Conservation (phyloP, 2,113 vertebrate species). For the Ciconia maguari region DNA sequence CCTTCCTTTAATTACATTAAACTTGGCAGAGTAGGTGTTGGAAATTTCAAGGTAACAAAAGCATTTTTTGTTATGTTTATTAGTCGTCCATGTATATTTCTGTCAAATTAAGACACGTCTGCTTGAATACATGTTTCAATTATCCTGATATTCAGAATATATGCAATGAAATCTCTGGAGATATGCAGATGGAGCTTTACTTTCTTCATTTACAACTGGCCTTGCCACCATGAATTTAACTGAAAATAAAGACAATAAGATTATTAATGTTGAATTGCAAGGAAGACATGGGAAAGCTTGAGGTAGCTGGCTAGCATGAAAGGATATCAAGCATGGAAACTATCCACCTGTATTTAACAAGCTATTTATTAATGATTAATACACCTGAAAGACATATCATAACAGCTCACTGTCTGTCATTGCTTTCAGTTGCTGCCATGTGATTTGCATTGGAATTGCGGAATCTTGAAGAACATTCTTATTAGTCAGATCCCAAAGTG, state of each 20-base stretch:
- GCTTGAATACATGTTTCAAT: background rate
- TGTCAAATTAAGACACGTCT: background rate
- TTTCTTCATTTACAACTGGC: background rate
- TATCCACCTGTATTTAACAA: background rate
- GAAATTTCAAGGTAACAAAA: background rate
- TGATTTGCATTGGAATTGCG: background rate
- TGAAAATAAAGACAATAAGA: background rate
- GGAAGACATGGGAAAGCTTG: background rate
- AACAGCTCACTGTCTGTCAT: background rate
- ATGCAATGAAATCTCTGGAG: background rate
- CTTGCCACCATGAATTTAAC: background rate
- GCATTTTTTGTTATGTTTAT: background rate
- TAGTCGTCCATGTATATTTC: background rate
- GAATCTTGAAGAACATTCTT: background rate
- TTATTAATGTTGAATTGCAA: background rate
- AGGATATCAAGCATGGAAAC: background rate
- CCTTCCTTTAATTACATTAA: background rate
- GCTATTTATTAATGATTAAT: background rate
- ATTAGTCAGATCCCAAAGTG: background rate
- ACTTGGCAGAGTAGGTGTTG: background rate
- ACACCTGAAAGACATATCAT: background rate
- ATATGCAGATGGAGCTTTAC: background rate
- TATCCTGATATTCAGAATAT: background rate
- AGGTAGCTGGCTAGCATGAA: background rate
- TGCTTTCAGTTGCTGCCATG: background rate